Conservation (phyloP, 2,113 vertebrate genomes). For the Pteronura brasiliensis region DNA sequence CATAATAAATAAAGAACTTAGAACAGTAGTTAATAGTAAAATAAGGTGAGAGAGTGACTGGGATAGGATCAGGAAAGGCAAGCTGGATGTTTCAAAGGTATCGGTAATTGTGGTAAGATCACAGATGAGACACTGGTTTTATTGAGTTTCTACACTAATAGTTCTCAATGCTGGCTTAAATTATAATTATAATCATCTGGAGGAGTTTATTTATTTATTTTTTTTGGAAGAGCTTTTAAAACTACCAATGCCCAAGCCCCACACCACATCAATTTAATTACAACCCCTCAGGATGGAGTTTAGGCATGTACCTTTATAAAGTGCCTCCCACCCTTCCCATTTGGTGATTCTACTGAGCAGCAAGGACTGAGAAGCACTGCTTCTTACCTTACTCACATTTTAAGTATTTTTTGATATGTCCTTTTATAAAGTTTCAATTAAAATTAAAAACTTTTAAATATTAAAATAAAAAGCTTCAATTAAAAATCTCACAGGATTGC, state of each 20-base stretch:
- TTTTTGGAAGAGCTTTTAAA: not conserved
- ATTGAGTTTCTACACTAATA: not conserved
- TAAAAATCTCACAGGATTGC: conserved; percentile 4
- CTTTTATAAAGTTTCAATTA: not conserved
- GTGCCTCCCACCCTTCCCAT: not conserved
- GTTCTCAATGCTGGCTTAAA: conserved; percentile 1
- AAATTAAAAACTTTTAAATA: not conserved
- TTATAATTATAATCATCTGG: not conserved
- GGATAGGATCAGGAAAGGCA: not conserved
- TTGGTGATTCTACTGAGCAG: not conserved
- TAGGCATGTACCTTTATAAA: not conserved
- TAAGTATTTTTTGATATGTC: not conserved
- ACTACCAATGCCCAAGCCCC: not conserved
- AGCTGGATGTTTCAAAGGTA: not conserved
- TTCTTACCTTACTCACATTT: not conserved
- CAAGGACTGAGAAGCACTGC: not conserved
- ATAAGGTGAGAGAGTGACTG: not conserved
- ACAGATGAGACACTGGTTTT: not conserved
- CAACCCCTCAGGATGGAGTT: not conserved
- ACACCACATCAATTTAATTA: not conserved
- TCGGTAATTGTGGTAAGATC: not conserved
- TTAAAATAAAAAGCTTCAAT: not conserved
- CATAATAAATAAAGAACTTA: not conserved
- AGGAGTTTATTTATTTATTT: not conserved
- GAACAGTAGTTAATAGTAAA: not conserved